Evolutionary conservation across 2,797 vertebrate genomes (phyloP), one percentile per base, ranked within the genome.

Genomic region (Ctenopoma multispine): DNA sequence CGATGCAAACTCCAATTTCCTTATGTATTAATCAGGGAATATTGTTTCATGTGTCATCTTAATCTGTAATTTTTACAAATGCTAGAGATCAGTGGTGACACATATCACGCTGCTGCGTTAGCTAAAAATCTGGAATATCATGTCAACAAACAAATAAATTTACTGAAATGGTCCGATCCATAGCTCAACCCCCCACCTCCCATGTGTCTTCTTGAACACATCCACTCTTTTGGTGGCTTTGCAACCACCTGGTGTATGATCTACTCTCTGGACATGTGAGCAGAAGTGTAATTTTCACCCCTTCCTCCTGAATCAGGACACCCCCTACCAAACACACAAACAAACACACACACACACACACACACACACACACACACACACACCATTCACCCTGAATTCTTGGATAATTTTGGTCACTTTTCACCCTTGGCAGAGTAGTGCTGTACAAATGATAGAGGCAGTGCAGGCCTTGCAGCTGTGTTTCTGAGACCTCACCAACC

Each of bases 211-310:
- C 40, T 59, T 24, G 79, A 67, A 92, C 89, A 92, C 67, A 38
- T 75, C 60, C 50, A 81, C 77, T 54, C 56, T 84, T 79, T 77
- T 91, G 75, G 75, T 53, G 83, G 92, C 90, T 91, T 88, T 80
- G 65, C 87, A 92, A 88, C 85, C 83, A 79, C 93, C 90, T 23
- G 6, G 83, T 81, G 88, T 67, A 80, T 85, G 84, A 89, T 90
- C 85, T 79, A 91, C 88, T 92, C 93, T 93, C 90, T 90, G 90
- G 92, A 93, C 94, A 94, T 95, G 93, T 94, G 93, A 91, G 90
- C 92, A 95, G 93, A 93, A 93, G 94, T 93, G 91, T 94, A 94
- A 96, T 97, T 97, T 97, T 95, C 94, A 92, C 93, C 93, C 95
- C 76, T 84, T 81, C 72, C 75, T 87, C 69, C 72, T 50, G 78